Conservation (phyloP, 1,140 invertebrate species). For the Drosophila kepulauana region DNA sequence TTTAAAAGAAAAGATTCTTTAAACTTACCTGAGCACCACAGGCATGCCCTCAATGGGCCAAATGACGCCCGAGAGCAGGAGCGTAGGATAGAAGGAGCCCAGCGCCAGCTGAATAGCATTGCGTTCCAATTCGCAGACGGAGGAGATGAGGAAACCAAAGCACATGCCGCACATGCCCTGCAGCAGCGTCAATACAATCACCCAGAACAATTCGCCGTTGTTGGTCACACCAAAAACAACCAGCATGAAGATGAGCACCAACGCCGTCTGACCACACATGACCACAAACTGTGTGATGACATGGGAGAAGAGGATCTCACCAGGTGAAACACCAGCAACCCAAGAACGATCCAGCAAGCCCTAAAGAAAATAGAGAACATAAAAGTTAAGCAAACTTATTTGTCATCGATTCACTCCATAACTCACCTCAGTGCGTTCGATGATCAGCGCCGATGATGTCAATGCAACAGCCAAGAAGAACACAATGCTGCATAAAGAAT, state of each 20-base stretch:
- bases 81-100: constrained; percentile 97
- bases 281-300: constrained; percentile 97
- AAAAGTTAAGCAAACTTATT: not conserved
- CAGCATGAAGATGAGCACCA: constrained; percentile 96
- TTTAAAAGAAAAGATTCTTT: not conserved
- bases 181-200: constrained; percentile 93
- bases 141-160: constrained; percentile 97
- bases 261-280: constrained; percentile 94
- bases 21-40: constrained; percentile 87
- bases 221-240: constrained; percentile 94
- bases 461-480: constrained; percentile 97
- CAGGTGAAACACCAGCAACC: constrained; percentile 94
- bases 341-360: constrained; percentile 95
- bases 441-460: constrained; percentile 95
- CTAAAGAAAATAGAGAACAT: constrained; percentile 77
- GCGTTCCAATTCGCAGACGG: constrained; percentile 95
- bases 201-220: constrained; percentile 93
- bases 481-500: constrained; percentile 90
- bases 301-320: constrained; percentile 96
- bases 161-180: constrained; percentile 97
- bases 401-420: constrained; percentile 26
- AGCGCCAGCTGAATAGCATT: constrained; percentile 97
- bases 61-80: constrained; percentile 95
- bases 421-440: constrained; percentile 90
- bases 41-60: constrained; percentile 97